Conservation (phyloP, 2,888 invertebrate genomes). For the Pyrgus malvae region DNA sequence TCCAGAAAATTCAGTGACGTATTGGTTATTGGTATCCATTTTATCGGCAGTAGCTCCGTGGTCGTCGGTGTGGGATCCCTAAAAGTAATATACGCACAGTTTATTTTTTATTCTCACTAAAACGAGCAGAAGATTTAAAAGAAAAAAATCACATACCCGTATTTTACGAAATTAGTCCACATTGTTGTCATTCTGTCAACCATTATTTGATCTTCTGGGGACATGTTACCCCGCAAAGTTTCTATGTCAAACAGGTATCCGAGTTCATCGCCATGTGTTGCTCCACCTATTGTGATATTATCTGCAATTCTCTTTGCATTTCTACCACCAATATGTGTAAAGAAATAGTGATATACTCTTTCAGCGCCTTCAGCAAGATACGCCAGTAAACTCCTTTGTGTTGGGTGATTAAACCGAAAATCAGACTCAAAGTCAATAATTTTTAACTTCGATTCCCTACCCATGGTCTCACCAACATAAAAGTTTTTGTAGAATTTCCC, state of each 20-base stretch:
- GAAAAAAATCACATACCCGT: constrained; percentile 41
- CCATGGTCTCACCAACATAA: constrained; percentile 45
- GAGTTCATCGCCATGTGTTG: constrained; percentile 50
- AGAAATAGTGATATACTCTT: constrained; percentile 49
- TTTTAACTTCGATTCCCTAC: constrained; percentile 32
- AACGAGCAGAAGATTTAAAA: no score
- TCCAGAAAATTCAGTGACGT: background rate
- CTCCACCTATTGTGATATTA: constrained; percentile 40
- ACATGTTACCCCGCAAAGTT: constrained; percentile 23
- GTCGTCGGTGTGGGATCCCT: constrained; percentile 42
- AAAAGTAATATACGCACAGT: no score
- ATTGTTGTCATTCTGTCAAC: constrained; percentile 54
- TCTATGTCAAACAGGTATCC: constrained; percentile 49
- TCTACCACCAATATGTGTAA: constrained; percentile 47
- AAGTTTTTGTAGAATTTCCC: constrained; percentile 40
- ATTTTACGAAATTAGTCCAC: constrained; percentile 63
- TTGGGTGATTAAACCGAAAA: constrained; percentile 46
- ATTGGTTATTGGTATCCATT: background rate
- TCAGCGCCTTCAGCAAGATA: constrained; percentile 34
- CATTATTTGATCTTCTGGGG: constrained; percentile 43
- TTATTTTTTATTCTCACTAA: no score
- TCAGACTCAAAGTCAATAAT: constrained; percentile 50
- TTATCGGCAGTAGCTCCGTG: background rate
- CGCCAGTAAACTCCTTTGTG: constrained; percentile 42
- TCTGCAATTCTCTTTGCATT: constrained; percentile 32